These are phyloP conservation scores for Peribatodes rhomboidaria DNA, from an alignment of 2,888 invertebrate species.

Conservation along the genomic window DNA sequence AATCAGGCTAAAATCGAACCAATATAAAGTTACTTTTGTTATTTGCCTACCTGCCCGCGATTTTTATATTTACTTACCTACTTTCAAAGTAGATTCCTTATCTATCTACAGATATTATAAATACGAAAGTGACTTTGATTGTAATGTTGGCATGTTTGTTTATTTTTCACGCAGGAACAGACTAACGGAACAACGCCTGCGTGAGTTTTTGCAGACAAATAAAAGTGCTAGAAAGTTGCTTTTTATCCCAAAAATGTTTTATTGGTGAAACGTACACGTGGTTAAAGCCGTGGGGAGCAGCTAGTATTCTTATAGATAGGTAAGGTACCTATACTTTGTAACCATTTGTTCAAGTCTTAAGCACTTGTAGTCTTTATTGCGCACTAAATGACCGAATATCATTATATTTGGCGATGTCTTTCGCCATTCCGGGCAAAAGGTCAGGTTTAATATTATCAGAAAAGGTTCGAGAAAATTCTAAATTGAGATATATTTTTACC, in stretches of 20 bases:
- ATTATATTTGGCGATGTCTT: conserved; percentile 30
- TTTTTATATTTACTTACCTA: conserved; percentile 6
- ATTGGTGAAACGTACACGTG: too few relatives aligned
- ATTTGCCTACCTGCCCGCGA: conserved; percentile 25
- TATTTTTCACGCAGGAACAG: too few relatives aligned
- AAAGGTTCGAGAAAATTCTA: conserved; percentile 36
- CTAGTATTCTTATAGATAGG: too few relatives aligned
- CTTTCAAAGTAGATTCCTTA: conserved; percentile 12
- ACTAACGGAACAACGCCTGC: too few relatives aligned
- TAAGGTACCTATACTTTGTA: not conserved
- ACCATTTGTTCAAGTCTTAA: not conserved
- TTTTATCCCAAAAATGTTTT: too few relatives aligned
- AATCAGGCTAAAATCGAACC: conserved; percentile 28
- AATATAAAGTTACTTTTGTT: conserved; percentile 29
- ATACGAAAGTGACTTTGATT: too few relatives aligned
- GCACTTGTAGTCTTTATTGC: conserved; percentile 25
- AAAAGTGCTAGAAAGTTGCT: too few relatives aligned
- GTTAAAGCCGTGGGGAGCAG: too few relatives aligned
- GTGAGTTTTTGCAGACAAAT: too few relatives aligned
- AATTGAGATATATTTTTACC: conserved; percentile 33
- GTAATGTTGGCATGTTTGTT: too few relatives aligned
- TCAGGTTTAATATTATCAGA: conserved; percentile 38
- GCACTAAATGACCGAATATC: conserved; percentile 32
- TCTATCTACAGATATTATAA: not conserved
- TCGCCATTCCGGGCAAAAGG: conserved; percentile 37